Conservation (phyloP, 2,888 invertebrate species). For the Digitonthophagus gazella region DNA sequence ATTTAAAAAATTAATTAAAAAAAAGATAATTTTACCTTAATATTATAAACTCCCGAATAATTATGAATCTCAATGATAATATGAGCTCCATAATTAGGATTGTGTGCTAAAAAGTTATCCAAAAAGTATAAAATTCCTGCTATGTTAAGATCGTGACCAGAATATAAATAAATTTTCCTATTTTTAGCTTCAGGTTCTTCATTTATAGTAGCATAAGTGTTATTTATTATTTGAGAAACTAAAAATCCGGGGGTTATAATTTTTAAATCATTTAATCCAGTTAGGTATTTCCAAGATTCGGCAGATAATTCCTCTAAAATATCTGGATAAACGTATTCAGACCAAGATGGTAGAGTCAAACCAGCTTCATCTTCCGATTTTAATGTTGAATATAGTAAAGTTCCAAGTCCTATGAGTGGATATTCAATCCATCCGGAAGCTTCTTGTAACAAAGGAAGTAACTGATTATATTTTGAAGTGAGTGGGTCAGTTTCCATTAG, state of each 20-base stretch:
- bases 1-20: not conserved
- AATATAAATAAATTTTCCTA: slow-evolving; percentile 44
- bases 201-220: slow-evolving; percentile 19
- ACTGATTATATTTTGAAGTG: not conserved
- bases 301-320: slow-evolving; percentile 41
- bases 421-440: slow-evolving; percentile 5
- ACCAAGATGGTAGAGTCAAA: slow-evolving; percentile 49
- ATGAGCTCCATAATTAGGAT: slow-evolving; percentile 39
- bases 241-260: slow-evolving; percentile 8
- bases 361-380: slow-evolving; percentile 39
- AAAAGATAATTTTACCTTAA: slow-evolving; percentile 14
- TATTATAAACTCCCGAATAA: not conserved
- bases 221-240: slow-evolving; percentile 21
- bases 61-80: slow-evolving; percentile 39
- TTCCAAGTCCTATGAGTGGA: not conserved
- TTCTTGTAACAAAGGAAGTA: slow-evolving; percentile 7
- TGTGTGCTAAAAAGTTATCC: slow-evolving; percentile 48
- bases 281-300: not conserved
- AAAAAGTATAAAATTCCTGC: slow-evolving; percentile 51
- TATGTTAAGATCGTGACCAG: slow-evolving; percentile 58
- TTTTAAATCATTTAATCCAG: not conserved
- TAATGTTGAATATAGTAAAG: slow-evolving; percentile 7
- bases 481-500: not conserved
- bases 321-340: slow-evolving; percentile 42
- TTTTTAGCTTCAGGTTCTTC: slow-evolving; percentile 6